Base-by-base conservation (phyloP, 2,888 invertebrate genomes). In the Atethmia centrago region DNA sequence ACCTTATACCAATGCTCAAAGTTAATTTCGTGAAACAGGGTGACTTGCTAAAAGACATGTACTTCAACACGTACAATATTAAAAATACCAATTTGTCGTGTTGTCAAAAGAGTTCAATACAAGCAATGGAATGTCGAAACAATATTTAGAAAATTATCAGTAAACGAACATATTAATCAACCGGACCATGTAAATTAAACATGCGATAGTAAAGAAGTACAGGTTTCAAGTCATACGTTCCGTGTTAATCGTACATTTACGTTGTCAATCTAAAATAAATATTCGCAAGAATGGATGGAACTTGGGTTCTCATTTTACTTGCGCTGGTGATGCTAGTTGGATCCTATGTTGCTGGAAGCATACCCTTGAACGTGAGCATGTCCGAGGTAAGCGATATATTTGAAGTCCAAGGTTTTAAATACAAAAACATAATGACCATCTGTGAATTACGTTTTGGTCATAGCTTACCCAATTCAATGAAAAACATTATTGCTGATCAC, bases 281-380 rank as follows among this genome's bases (percentile, higher is more conserved):
- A 78, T 76, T 77, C 82, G 83, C 86, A 87, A 95, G 91, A 86
- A 98, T 98, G 98, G 99, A 99, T 91, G 98, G 98, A 91, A 98
- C 98, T 65, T 95, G 98, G 86, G 97, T 99, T 86, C 96, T 99
- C 77, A 96, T 99, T 92, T 96, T 99, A 88, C 96, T 99, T 64
- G 98, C 98, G 72, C 89, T 99, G 89, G 98, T 99, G 74, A 99
- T 99, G 99, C 96, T 99, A 82, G 97, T 99, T 74, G 99, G 99
- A 2, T 99, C 99, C 71, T 99, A 99, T 95, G 94, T 99, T 69
- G 98, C 99, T 86, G 99, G 99, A 68, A 98, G 98, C 78, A 98
- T 99, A 90, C 99, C 99, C 36, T 95, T 99, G 83, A 98, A 99
- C 85, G 98, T 99, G 93, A 98, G 97, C 88, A 97, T 99, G 93